Evolutionary conservation across 2,888 invertebrate species (phyloP), one percentile per base, ranked within the genome.

Genomic region (Catocala sponsa): DNA sequence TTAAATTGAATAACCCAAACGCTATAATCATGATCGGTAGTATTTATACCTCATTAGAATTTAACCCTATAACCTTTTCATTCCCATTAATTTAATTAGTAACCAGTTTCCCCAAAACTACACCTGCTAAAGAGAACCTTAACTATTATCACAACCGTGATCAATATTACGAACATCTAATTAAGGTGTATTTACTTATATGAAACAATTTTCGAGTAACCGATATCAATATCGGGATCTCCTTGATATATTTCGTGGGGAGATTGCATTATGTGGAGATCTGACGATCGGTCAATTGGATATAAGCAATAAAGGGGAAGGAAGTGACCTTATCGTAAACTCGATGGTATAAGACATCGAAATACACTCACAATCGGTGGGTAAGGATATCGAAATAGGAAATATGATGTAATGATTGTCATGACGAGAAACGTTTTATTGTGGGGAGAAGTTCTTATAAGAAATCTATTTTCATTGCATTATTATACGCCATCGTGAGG

Each of bases 361-460:
- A 64, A 70, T 58, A 59, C 56, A 65, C 12, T 12, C 13, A 44
- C 44, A 44, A 68, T 62, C 54, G 52, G 51, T 55, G 55, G 56
- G 66, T 56, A 66, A 48, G 47, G 60, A 65, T 52, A 64, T 61
- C 35, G 47, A 49, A 59, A 55, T 12, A 46, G 57, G 51, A 68
- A 68, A 68, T 61, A 55, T 63, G 49, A 51, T 38, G 55, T 49
- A 49, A 55, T 51, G 47, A 43, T 46, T 55, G 57, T 54, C 44
- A 12, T 13, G 11, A n/a, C 2, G 12, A 50, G 35, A 13, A 7
- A 46, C n/a, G 10, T 12, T 25, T 25, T 47, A 25, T 7, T 25
- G 15, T 10, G 47, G 11, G 25, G 25, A 9, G 12, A 1, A 6
- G 44, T 47, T 12, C 0, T 25, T 6, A 10, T 38, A 4, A 25